A percentile compares a stretch with the other conserved stretches of the same genome.
phyloP scores from a whole-genome alignment of 1,140 invertebrate genomes.

The Hylaeus anthracinus region DNA sequence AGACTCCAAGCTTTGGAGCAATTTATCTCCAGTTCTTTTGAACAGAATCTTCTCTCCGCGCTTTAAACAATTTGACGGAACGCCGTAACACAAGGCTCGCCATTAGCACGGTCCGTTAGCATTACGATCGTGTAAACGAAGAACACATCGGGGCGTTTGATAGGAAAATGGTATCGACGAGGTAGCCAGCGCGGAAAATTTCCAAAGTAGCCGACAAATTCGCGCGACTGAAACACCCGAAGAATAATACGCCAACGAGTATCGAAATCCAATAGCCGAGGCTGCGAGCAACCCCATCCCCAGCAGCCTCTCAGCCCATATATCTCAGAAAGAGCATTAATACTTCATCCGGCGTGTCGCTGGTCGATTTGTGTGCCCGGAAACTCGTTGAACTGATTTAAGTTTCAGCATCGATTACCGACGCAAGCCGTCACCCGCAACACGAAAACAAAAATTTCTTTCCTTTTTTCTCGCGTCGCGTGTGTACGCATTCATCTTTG shows the following conservation, averaged over 20 bases:
- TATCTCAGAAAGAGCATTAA: constrained; percentile 44
- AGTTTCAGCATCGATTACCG: constrained; percentile 46
- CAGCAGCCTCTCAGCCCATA: constrained; percentile 11
- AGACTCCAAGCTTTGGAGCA: no score
- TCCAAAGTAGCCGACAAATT: constrained; percentile 31
- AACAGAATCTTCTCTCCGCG: no score
- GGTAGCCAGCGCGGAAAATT: constrained; percentile 7
- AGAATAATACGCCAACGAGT: constrained; percentile 28
- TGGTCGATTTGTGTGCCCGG: constrained; percentile 32
- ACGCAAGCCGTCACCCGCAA: neutral
- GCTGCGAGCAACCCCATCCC: neutral
- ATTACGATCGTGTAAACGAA: no score
- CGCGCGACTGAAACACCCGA: neutral
- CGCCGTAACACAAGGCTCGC: no score
- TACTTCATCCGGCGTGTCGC: constrained; percentile 42
- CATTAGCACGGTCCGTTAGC: no score
- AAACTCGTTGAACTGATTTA: constrained; percentile 36
- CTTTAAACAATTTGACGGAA: no score
- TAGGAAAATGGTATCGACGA: constrained; percentile 8
- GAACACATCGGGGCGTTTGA: neutral
- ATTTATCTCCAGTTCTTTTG: no score
- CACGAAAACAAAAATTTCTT: neutral
- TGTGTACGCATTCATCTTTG: no score
- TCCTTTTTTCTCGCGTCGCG: no score
- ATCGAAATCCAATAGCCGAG: constrained; percentile 43